Base-by-base conservation (phyloP, 2,888 invertebrate species). In the Hetaerina titia region DNA sequence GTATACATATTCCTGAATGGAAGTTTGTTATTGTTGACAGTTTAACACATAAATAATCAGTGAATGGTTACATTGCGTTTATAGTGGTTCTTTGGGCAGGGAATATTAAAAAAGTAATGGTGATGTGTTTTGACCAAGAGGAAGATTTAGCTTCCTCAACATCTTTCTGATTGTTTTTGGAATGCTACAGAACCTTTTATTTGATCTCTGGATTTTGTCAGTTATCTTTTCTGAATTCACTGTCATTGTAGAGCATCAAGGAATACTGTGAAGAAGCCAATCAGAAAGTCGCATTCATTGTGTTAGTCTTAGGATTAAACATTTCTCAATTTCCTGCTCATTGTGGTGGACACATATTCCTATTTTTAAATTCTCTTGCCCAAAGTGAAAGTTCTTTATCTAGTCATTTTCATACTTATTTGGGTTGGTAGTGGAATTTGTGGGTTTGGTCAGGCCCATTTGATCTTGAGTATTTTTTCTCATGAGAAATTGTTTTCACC, bases 51-150 rank as follows among this genome's bases (percentile, higher is more conserved):
- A 92, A 64, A 31, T 56, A 92, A 56, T 74, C 92, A 92, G 92
- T 92, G 92, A 92, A 92, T 92, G 92, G 74, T 92, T 92, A 64
- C 69, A 92, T 60, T 92, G 92, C 69, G 92, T 92, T 92, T 92
- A n/a, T 92, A 92, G 92, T 92, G 92, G 64, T 31, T 92, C 92
- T 92, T 92, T 92, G 92, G 92, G 92, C 92, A 56, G 92, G 56
- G 92, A 69, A 22, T 56, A 60, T 92, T 92, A 92, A 92, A 92
- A 89, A 69, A 92, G 56, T 74, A 45, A 92, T 57, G 19, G 56
- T 25, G 89, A 89, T 92, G 22, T 92, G 92, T 92, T 92, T 56
- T 56, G 69, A 57, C 92, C 92, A 17, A 74, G n/a, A 89, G 56
- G 74, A 56, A 92, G 64, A 90, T 45, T 17, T 69, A 92, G 92